Base-by-base conservation (phyloP, 2,888 invertebrate species). In the Scrobipalpa costella region DNA sequence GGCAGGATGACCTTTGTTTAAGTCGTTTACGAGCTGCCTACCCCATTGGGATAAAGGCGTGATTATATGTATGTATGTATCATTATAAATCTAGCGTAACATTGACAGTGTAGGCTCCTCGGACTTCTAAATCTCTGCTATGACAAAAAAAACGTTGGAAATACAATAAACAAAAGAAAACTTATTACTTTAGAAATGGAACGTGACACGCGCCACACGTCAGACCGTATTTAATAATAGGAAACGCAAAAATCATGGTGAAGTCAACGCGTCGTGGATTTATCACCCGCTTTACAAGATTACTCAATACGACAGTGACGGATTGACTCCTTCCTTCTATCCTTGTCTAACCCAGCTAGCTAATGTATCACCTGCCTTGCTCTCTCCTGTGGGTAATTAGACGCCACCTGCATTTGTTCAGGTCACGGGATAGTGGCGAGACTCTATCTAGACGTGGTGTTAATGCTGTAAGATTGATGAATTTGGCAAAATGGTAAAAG, bases 251-350 rank as follows among this genome's bases (percentile, higher is more conserved):
- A 85, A 85, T 88, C 86, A 82, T 80, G 77, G 75, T 68, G 67
- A 70, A 79, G 79, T 80, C 79, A 77, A 78, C 79, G 81, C 75
- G 77, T 79, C 74, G 72, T 70, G 81, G 86, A 86, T 88, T 88
- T 88, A 88, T 89, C 86, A 84, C 83, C 81, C 81, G 80, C 82
- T 84, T 83, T 83, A 85, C 85, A 84, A 88, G 90, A 90, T 89
- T 89, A 90, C 84, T 76, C 76, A 78, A 87, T 80, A 79, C 82
- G 89, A 90, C 90, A 87, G 81, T 90, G 90, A 90, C 86, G 79
- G 84, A 90, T 90, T 88, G 88, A 87, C 88, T 88, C 77, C 72
- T 76, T 73, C 68, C 66, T 62, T 65, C 66, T 67, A 40, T 88
- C 85, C 70, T 73, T 70, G 66, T 87, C 78, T 74, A 64, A 70